phyloP scores from a whole-genome alignment of 2,888 invertebrate genomes.

The Plagodis pulveraria region DNA sequence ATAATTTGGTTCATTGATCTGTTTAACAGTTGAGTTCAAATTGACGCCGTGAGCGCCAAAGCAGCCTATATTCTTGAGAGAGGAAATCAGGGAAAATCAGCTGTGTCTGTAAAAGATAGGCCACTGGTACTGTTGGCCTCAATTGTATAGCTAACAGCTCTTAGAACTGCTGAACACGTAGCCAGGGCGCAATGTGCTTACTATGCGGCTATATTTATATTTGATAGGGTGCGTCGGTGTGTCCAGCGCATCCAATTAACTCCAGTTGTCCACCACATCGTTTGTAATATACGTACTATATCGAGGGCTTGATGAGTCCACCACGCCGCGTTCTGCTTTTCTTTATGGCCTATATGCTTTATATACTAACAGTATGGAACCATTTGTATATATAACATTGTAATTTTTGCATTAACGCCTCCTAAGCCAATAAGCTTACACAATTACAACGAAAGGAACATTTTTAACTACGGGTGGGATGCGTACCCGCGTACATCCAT shows the following conservation, averaged over 20 bases:
- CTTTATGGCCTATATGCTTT: conserved; percentile 59
- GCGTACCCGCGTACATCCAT: no score
- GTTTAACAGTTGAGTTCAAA: neutral
- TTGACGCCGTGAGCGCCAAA: no score
- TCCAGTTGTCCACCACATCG: conserved; percentile 69
- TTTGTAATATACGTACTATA: conserved; percentile 75
- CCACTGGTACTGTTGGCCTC: no score
- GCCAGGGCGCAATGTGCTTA: neutral
- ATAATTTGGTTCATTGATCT: neutral
- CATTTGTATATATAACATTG: neutral
- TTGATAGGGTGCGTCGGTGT: conserved; percentile 62
- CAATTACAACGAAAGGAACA: no score
- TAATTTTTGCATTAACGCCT: no score
- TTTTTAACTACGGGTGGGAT: neutral
- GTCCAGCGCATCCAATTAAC: conserved; percentile 78
- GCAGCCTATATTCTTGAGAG: no score
- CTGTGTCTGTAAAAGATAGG: no score
- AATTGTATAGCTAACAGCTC: no score
- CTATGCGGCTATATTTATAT: conserved; percentile 39
- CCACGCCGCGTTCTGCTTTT: conserved; percentile 43
- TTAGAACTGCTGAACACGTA: no score
- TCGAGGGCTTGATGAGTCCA: conserved; percentile 68
- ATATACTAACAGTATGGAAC: neutral
- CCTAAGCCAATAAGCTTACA: no score
- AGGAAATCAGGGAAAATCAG: no score